Conservation (phyloP, 1,140 invertebrate species). For the Dermatophagoides farinae region DNA sequence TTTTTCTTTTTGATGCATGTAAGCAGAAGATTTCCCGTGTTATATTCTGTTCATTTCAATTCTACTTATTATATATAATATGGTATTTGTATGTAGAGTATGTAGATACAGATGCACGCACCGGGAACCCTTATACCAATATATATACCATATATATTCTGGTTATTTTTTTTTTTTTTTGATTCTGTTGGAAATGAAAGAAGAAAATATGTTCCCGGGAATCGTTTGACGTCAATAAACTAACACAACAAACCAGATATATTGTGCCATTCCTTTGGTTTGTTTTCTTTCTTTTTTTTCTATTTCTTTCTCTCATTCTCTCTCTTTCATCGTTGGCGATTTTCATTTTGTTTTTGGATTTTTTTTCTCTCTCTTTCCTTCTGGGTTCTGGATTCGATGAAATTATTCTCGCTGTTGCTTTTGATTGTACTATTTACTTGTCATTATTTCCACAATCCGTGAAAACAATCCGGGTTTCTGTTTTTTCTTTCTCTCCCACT, state of each 20-base stretch:
- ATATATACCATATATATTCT: no score
- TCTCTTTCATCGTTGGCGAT: neutral
- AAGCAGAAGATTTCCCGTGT: no score
- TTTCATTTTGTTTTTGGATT: neutral
- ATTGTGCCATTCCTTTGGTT: neutral
- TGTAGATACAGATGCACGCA: no score
- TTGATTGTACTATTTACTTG: no score
- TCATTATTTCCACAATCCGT: neutral
- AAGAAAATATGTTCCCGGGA: slow-evolving; percentile 6
- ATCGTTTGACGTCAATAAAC: slow-evolving; percentile 7
- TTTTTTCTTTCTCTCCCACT: no score
- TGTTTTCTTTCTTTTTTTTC: neutral
- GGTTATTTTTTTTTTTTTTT: neutral
- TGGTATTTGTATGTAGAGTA: no score
- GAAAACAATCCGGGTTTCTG: no score
- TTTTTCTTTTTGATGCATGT: no score
- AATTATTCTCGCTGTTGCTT: neutral
- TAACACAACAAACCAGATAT: neutral
- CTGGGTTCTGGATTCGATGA: neutral
- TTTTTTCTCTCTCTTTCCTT: neutral
- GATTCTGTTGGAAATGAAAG: no score
- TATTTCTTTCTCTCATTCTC: neutral
- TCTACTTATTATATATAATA: no score
- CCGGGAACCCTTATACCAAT: no score
- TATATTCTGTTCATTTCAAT: no score